A percentile compares a stretch with the other conserved stretches of the same genome.
Conservation (phyloP, 92 coral and sea anemone genomes). For the Palythoa heliodiscus region DNA sequence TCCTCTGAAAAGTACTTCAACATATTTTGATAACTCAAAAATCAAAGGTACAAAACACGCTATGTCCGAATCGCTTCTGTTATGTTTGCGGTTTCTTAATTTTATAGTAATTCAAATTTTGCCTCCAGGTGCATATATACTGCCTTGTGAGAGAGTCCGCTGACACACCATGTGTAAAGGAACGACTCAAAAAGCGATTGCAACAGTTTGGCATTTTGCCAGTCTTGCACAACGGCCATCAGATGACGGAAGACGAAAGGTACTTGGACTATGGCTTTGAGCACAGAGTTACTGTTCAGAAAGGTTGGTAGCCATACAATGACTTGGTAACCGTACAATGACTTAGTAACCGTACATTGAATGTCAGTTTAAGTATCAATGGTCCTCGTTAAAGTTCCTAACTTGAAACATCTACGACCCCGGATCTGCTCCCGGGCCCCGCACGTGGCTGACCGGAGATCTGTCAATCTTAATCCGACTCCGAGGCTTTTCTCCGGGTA, state of each 20-base stretch:
- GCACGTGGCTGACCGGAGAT: too few relatives aligned
- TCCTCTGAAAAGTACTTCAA: too few relatives aligned
- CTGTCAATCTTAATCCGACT: too few relatives aligned
- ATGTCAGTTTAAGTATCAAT: background rate
- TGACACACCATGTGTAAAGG: conserved; percentile 53
- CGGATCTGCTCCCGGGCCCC: too few relatives aligned
- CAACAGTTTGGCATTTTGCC: conserved; percentile 74
- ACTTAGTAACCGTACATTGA: background rate
- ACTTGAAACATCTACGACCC: too few relatives aligned
- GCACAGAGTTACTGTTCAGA: conserved; percentile 78
- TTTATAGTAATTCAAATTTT: background rate
- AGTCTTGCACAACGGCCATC: conserved; percentile 59
- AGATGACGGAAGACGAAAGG: conserved; percentile 78
- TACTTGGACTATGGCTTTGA: conserved; percentile 86
- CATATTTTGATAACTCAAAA: too few relatives aligned
- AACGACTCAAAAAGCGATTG: conserved; percentile 59
- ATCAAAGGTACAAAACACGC: too few relatives aligned
- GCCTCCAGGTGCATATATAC: conserved; percentile 70
- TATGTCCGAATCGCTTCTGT: too few relatives aligned
- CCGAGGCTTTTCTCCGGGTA: too few relatives aligned
- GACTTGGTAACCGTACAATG: background rate
- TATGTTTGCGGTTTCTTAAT: too few relatives aligned
- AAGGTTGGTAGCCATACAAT: conserved; percentile 49
- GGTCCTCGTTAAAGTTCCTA: too few relatives aligned
- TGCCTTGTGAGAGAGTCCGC: conserved; percentile 79